Evolutionary conservation across 2,797 vertebrate species (phyloP).

Genomic region (Chelidonichthys spinosus): DNA sequence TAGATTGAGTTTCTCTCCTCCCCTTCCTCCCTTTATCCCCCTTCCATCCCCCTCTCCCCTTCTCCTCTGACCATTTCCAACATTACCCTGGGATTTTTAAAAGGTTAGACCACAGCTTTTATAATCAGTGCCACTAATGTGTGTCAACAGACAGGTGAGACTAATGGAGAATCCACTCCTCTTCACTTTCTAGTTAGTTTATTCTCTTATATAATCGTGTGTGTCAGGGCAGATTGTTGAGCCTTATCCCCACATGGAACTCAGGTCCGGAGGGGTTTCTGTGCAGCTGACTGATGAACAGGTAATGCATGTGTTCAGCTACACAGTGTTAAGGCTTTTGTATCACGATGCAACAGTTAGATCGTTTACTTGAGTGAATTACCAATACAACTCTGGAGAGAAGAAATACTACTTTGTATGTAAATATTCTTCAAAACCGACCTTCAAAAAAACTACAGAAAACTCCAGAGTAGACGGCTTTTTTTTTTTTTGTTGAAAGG

Average conservation of each 20-base stretch:
- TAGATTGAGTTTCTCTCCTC: slow-evolving; percentile 82
- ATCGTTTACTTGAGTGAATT: neutral
- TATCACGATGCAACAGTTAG: slow-evolving; percentile 5
- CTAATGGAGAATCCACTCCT: slow-evolving; percentile 55
- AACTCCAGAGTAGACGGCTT: too few relatives aligned
- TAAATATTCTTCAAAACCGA: neutral
- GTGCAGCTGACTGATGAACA: slow-evolving; percentile 33
- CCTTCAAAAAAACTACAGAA: neutral
- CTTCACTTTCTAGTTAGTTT: slow-evolving; percentile 33
- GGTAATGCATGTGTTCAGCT: slow-evolving; percentile 29
- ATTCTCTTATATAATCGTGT: slow-evolving; percentile 39
- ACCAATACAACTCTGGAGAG: neutral
- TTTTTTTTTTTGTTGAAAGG: neutral
- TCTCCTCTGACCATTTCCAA: slow-evolving; percentile 78
- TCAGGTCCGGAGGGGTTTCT: slow-evolving; percentile 40
- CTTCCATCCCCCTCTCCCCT: slow-evolving; percentile 74
- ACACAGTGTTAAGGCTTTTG: slow-evolving; percentile 9
- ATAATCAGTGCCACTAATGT: slow-evolving; percentile 74
- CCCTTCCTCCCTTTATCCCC: slow-evolving; percentile 71
- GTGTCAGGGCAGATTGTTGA: slow-evolving; percentile 53
- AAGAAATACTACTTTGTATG: neutral
- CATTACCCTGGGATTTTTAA: slow-evolving; percentile 82
- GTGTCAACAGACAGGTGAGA: slow-evolving; percentile 51
- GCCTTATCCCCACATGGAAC: slow-evolving; percentile 35
- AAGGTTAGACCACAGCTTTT: slow-evolving; percentile 78